Evolutionary conservation across 2,888 invertebrate species (phyloP), one percentile per base, ranked within the genome.

Genomic region (Tromatobia lineatoria): DNA sequence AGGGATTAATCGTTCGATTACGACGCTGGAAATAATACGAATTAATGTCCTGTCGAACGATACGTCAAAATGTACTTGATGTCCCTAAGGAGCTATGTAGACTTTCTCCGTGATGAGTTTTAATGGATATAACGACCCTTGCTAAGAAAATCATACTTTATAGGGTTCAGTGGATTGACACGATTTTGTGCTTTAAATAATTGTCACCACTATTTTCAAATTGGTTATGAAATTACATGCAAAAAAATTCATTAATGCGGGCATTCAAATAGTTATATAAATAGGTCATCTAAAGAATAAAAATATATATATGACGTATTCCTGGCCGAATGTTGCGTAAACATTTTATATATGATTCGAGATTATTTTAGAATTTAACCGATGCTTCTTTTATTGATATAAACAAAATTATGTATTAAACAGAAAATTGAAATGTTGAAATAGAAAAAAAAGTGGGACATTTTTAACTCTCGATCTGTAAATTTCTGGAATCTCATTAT

Each of bases 1-100:
- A 82, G 75, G 86, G 86, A 86, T 85, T 85, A 86, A 89, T 66
- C 86, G 86, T 85, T 83, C 86, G 88, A 86, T 82, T 66, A 83
- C 84, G 75, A 84, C 80, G 88, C 61, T 61, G 34, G 88, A 91
- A 91, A 88, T 88, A 86, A 91, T 91, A 88, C 70, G 90, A 88
- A 90, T 91, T 90, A 89, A 90, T 90, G 88, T 87, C 87, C 71
- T 71, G 50, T 23, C 45, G 45, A 67, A 52, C 47, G 34, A 45
- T 34, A 25, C 66, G 15, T 23, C 18, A 47, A 73, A 52, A 10
- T 13, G n/a, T 20, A n/a, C n/a, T 45, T 15, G 15, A 34, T 23
- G 45, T 74, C 61, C 54, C 79, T n/a, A 42, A 79, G 74, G 50
- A 82, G 15, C 29, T 45, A 8, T 13, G 10, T 45, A 50, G 61